Percentiles rank a stretch among this genome's conserved stretches.
Evolutionary conservation across 1,140 invertebrate genomes (phyloP).

Genomic region (Holotrichia oblita): DNA sequence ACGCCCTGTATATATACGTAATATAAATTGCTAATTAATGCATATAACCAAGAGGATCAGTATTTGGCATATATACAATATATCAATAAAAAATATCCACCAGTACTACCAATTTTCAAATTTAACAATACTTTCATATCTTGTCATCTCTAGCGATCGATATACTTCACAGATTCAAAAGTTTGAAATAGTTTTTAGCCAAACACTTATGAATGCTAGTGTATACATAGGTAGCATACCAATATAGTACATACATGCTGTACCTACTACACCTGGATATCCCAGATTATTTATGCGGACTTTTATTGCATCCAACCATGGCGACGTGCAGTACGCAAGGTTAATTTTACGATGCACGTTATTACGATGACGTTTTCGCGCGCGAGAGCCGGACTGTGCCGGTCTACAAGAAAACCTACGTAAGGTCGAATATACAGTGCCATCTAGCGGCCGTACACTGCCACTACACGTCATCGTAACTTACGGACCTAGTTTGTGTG

Average conservation of each 20-base stretch:
- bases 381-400: neutral
- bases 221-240: neutral
- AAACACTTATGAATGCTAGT: neutral
- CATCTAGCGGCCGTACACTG: constrained; percentile 30
- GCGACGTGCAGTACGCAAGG: constrained; percentile 51
- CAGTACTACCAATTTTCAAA: no score
- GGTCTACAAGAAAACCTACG: constrained; percentile 21
- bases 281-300: constrained; percentile 55
- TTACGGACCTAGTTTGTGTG: constrained; percentile 52
- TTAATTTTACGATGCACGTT: constrained; percentile 57
- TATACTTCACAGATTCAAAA: no score
- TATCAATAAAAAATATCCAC: no score
- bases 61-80: no score
- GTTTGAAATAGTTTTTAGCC: no score
- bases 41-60: no score
- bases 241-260: constrained; percentile 42
- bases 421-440: constrained; percentile 44
- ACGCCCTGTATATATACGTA: no score
- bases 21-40: no score
- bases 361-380: constrained; percentile 47
- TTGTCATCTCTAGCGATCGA: no score
- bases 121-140: no score
- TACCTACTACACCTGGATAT: constrained; percentile 57
- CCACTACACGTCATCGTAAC: constrained; percentile 47
- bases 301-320: constrained; percentile 54